A percentile compares a stretch with the other conserved stretches of the same genome.
Conservation (phyloP, 2,888 invertebrate genomes). For the Drosophila stalkeri region DNA sequence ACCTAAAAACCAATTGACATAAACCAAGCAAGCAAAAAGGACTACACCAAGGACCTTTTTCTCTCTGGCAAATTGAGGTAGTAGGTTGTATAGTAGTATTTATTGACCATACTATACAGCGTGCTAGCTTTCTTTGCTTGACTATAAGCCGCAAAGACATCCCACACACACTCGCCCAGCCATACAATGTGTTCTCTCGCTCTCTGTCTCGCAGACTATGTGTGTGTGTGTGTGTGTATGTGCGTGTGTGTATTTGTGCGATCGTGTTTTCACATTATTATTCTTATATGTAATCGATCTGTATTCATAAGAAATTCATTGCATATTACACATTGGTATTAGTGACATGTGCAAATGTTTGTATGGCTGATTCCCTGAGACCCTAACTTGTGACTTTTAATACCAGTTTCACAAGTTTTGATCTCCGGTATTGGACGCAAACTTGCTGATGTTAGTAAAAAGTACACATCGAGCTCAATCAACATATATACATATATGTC, state of each 20-base stretch:
- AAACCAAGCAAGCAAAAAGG: slow-evolving; percentile 56
- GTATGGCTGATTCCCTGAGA: slow-evolving; percentile 86
- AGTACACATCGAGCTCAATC: slow-evolving; percentile 17
- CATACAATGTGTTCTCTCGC: slow-evolving; percentile 40
- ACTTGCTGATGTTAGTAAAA: slow-evolving; percentile 82
- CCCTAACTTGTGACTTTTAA: slow-evolving; percentile 86
- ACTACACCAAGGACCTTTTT: slow-evolving; percentile 76
- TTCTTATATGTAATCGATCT: not conserved
- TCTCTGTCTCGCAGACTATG: not conserved
- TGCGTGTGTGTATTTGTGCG: slow-evolving; percentile 31
- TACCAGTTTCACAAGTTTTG: slow-evolving; percentile 86
- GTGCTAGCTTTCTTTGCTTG: slow-evolving; percentile 86
- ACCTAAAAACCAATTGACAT: slow-evolving; percentile 20
- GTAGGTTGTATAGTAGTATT: slow-evolving; percentile 86
- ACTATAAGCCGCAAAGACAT: slow-evolving; percentile 79
- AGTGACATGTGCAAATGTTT: slow-evolving; percentile 84
- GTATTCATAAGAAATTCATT: slow-evolving; percentile 15
- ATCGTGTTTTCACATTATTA: slow-evolving; percentile 27
- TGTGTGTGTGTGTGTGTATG: slow-evolving; percentile 12
- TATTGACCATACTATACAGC: slow-evolving; percentile 84
- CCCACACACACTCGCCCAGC: slow-evolving; percentile 31
- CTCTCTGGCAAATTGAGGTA: slow-evolving; percentile 86
- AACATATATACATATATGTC: not conserved
- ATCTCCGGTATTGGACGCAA: slow-evolving; percentile 86
- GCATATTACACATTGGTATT: slow-evolving; percentile 66